Evolutionary conservation across 2,888 invertebrate species (phyloP).

Genomic region (Lymantria monacha): DNA sequence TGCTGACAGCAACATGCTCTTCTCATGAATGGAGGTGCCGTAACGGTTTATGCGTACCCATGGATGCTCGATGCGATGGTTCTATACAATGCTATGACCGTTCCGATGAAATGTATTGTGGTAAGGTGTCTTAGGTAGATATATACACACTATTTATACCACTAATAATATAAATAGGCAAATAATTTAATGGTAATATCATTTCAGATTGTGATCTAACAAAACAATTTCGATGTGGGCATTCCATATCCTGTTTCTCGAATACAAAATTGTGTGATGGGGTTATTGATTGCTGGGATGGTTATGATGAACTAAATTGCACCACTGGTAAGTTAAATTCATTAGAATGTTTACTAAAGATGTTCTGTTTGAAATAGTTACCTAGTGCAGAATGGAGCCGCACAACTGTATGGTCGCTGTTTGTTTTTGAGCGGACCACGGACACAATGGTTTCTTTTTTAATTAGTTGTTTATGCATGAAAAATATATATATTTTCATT

Average conservation of each 20-base stretch:
- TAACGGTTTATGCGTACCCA: slow-evolving; percentile 86
- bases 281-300: slow-evolving; percentile 90
- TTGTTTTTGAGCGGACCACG: too few relatives aligned
- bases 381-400: too few relatives aligned
- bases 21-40: slow-evolving; percentile 87
- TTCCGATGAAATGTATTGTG: slow-evolving; percentile 88
- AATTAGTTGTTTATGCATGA: too few relatives aligned
- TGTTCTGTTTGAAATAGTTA: too few relatives aligned
- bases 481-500: too few relatives aligned
- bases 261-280: slow-evolving; percentile 87
- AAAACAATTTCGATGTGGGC: slow-evolving; percentile 88
- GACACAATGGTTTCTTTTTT: too few relatives aligned
- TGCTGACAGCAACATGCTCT: slow-evolving; percentile 83
- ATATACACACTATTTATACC: slow-evolving; percentile 3
- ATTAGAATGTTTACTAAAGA: too few relatives aligned
- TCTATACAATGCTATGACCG: slow-evolving; percentile 88
- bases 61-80: slow-evolving; percentile 86
- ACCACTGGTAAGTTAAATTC: slow-evolving; percentile 76
- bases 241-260: slow-evolving; percentile 87
- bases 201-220: slow-evolving; percentile 85
- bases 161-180: background rate
- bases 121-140: slow-evolving; percentile 64
- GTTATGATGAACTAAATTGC: slow-evolving; percentile 88
- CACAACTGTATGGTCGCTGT: too few relatives aligned
- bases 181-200: background rate